A percentile compares a stretch with the other conserved stretches of the same genome.
These are phyloP conservation scores for Ploceus nigricollis DNA, from an alignment of 2,113 vertebrate species.

Conservation along the genomic window DNA sequence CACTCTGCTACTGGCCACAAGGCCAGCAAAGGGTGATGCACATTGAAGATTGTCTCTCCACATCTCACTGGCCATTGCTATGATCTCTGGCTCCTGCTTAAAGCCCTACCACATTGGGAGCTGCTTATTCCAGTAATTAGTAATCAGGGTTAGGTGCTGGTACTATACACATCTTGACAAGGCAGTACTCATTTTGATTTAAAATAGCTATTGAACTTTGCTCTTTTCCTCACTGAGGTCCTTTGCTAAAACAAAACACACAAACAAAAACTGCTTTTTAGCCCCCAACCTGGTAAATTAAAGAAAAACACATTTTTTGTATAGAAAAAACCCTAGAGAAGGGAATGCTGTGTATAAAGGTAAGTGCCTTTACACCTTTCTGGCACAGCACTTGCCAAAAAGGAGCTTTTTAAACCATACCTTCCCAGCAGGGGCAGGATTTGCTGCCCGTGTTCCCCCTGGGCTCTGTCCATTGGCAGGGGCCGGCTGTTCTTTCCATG, in stretches of 20 bases:
- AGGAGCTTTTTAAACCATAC: not conserved
- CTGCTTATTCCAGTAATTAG: not conserved
- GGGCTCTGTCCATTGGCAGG: not conserved
- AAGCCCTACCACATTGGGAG: not conserved
- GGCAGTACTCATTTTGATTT: not conserved
- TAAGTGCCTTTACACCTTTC: not conserved
- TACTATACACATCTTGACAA: not conserved
- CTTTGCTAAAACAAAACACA: not conserved
- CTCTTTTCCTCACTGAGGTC: not conserved
- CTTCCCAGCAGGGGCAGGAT: not conserved
- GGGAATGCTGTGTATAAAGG: not conserved
- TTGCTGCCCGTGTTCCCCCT: not conserved
- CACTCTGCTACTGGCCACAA: not conserved
- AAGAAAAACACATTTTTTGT: not conserved
- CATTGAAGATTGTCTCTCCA: not conserved
- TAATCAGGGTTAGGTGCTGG: too few relatives aligned
- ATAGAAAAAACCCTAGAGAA: not conserved
- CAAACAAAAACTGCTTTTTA: not conserved
- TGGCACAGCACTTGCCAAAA: not conserved
- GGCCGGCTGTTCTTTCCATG: not conserved
- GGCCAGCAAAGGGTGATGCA: not conserved
- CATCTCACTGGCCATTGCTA: not conserved
- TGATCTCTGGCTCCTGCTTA: not conserved
- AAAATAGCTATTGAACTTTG: not conserved
- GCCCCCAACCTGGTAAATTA: not conserved